phyloP scores from a whole-genome alignment of 2,113 vertebrate genomes.

The Panurus biarmicus region DNA sequence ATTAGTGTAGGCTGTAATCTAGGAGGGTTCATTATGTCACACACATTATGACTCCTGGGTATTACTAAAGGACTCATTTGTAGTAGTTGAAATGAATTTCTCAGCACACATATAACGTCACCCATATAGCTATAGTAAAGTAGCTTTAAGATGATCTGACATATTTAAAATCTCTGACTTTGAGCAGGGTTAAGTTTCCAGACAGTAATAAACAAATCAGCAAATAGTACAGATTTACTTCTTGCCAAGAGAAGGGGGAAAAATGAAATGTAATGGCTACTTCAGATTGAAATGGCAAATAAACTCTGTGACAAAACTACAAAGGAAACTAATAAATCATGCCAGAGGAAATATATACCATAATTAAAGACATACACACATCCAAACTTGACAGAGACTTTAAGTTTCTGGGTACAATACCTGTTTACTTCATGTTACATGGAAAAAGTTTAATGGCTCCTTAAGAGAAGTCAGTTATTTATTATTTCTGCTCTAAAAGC shows the following conservation, averaged over 20 bases:
- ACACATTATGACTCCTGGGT: conserved; percentile 72
- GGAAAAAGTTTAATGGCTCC: neutral
- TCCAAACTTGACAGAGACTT: neutral
- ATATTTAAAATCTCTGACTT: conserved; percentile 17
- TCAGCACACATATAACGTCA: conserved; percentile 47
- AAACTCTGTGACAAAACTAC: conserved; percentile 3
- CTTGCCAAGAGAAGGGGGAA: neutral
- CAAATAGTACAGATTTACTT: conserved; percentile 34
- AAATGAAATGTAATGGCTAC: neutral
- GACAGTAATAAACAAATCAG: conserved; percentile 57
- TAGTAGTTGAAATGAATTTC: conserved; percentile 71
- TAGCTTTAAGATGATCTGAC: conserved; percentile 9
- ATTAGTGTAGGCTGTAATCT: conserved; percentile 77
- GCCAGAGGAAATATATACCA: neutral
- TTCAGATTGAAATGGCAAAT: neutral
- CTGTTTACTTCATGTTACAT: conserved; percentile 4
- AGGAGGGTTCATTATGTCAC: conserved; percentile 76
- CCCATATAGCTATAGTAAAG: neutral
- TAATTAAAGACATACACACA: neutral
- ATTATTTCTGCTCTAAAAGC: conserved; percentile 2
- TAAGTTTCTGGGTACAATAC: neutral
- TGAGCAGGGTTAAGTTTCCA: conserved; percentile 4
- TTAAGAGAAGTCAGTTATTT: neutral
- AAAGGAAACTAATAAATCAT: conserved; percentile 17
- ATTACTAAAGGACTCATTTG: conserved; percentile 73